Conservation (phyloP, 2,113 vertebrate genomes). For the Okapia johnstoni region DNA sequence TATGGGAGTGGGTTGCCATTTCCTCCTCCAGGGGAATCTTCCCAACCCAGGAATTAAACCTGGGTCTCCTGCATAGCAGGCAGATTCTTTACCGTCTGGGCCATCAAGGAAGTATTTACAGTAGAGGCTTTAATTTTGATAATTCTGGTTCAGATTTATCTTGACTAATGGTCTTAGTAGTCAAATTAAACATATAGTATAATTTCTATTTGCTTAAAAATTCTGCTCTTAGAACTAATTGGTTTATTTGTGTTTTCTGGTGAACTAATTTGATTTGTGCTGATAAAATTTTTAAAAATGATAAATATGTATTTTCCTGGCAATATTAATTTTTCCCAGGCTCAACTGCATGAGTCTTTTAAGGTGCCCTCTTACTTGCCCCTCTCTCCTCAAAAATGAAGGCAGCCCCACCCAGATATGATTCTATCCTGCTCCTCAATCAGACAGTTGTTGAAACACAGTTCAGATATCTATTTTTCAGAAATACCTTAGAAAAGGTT, state of each 20-base stretch:
- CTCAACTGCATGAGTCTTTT: background rate
- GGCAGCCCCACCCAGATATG: background rate
- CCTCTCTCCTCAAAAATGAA: background rate
- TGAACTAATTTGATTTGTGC: background rate
- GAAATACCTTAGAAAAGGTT: background rate
- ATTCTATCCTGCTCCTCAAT: background rate
- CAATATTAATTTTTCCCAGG: background rate
- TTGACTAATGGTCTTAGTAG: background rate
- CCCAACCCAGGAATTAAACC: background rate
- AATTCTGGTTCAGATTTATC: background rate
- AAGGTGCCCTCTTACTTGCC: background rate
- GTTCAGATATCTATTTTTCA: background rate
- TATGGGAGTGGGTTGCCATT: rapidly evolving
- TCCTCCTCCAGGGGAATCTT: background rate
- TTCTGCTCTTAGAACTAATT: background rate
- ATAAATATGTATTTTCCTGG: background rate
- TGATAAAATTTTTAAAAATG: background rate
- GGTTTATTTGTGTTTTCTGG: background rate
- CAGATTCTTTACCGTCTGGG: background rate
- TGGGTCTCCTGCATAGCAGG: background rate
- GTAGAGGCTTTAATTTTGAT: background rate
- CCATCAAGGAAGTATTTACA: background rate
- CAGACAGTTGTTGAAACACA: background rate
- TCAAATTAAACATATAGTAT: background rate
- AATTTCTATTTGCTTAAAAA: background rate